phyloP scores from a whole-genome alignment of 1,140 invertebrate genomes.

The Lepidurus packardi region DNA sequence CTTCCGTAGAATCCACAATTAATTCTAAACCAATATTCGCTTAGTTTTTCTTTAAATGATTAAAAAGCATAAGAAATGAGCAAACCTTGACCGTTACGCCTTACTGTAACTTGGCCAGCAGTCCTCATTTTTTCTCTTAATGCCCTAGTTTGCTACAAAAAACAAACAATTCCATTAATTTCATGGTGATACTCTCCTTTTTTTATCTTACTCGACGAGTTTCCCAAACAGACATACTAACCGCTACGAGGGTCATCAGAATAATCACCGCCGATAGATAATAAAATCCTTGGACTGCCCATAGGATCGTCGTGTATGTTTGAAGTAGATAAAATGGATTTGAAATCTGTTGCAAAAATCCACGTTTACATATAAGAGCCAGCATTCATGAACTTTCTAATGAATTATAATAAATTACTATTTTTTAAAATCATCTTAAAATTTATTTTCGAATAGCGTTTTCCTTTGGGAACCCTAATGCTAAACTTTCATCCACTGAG shows the following conservation, averaged over 20 bases:
- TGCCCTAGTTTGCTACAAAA: constrained; percentile 35
- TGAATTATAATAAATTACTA: constrained; percentile 2
- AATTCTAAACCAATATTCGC: constrained; percentile 28
- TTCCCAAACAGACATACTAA: constrained; percentile 43
- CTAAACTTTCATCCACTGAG: too few species aligned
- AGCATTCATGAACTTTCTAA: constrained; percentile 25
- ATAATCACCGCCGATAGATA: constrained; percentile 44
- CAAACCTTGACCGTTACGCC: constrained; percentile 35
- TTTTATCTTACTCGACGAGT: constrained; percentile 42
- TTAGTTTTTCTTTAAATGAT: background rate
- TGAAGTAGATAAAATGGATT: constrained; percentile 48
- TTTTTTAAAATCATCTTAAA: background rate
- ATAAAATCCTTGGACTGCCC: constrained; percentile 44
- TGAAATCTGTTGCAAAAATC: constrained; percentile 39
- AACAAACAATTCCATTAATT: background rate
- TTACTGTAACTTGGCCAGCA: constrained; percentile 32
- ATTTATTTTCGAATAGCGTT: background rate
- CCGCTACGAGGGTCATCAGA: constrained; percentile 43
- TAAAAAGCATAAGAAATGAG: background rate
- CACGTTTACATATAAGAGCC: background rate
- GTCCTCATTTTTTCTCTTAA: constrained; percentile 36
- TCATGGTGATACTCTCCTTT: background rate
- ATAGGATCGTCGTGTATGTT: constrained; percentile 46
- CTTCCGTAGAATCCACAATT: constrained; percentile 34
- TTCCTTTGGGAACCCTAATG: constrained; percentile 20